Evolutionary conservation across 2,797 vertebrate species (phyloP).

Genomic region (Meriones psammophilus): DNA sequence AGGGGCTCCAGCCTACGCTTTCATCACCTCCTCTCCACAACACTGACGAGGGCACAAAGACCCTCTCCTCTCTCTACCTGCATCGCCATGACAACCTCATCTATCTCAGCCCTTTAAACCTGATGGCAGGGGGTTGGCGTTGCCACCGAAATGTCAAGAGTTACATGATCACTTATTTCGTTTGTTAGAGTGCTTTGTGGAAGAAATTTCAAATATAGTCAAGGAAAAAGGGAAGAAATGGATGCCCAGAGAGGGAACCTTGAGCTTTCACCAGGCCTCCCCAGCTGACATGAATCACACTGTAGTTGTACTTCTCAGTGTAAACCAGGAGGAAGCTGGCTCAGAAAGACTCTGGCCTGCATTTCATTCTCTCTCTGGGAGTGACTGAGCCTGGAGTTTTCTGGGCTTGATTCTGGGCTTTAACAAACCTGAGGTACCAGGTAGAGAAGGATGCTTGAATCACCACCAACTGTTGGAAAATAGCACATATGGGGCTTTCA

Average conservation of each 20-base stretch:
- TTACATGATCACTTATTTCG: not conserved
- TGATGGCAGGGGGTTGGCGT: not conserved
- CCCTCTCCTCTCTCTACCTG: conserved; percentile 4
- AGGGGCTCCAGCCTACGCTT: not conserved
- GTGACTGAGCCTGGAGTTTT: not conserved
- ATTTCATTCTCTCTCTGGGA: not conserved
- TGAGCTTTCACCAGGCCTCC: not conserved
- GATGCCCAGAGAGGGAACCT: not conserved
- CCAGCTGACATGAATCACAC: not conserved
- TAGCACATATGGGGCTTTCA: not conserved
- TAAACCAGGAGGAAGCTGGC: not conserved
- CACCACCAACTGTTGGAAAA: conserved; percentile 52
- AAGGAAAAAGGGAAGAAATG: not conserved
- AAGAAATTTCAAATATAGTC: conserved; percentile 49
- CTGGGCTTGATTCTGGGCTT: not conserved
- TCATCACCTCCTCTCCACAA: not conserved
- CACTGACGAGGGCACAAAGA: not conserved
- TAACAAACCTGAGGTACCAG: conserved; percentile 5
- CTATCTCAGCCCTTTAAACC: not conserved
- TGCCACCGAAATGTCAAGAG: not conserved
- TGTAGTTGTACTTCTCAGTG: not conserved
- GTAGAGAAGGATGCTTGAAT: conserved; percentile 37
- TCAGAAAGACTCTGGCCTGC: not conserved
- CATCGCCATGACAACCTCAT: not conserved
- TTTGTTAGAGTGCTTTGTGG: conserved; percentile 52